A percentile compares a stretch with the other conserved stretches of the same genome.
phyloP scores from a whole-genome alignment of 2,797 vertebrate genomes.

The Acanthurus lineatus region DNA sequence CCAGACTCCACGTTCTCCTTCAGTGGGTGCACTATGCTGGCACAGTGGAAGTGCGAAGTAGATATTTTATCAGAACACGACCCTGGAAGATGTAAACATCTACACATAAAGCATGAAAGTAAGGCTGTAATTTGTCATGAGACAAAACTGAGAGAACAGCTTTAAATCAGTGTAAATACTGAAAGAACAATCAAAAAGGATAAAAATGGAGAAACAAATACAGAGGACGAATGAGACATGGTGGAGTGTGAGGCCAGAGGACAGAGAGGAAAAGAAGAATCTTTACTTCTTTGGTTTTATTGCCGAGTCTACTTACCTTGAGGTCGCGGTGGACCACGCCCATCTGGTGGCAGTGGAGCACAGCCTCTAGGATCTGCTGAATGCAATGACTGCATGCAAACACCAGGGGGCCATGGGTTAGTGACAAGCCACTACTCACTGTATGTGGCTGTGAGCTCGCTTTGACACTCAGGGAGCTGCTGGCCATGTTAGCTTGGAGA shows the following conservation, averaged over 20 bases:
- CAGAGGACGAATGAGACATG: background rate
- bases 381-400: slow-evolving; percentile 99
- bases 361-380: slow-evolving; percentile 99
- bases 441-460: slow-evolving; percentile 84
- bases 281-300: background rate
- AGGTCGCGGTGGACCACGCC: slow-evolving; percentile 98
- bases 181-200: background rate
- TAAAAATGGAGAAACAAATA: background rate
- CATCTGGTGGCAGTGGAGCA: slow-evolving; percentile 99
- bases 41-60: background rate
- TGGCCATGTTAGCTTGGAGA: slow-evolving; percentile 19
- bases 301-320: slow-evolving; percentile 91
- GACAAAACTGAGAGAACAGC: background rate
- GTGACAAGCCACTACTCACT: slow-evolving; percentile 89
- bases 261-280: background rate
- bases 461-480: slow-evolving; percentile 79
- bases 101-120: background rate
- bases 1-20: too few species aligned
- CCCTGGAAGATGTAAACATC: background rate
- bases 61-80: background rate
- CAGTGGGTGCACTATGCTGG: too few species aligned
- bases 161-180: background rate
- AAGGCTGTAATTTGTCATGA: background rate
- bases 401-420: slow-evolving; percentile 94
- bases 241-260: slow-evolving; percentile 1